These are phyloP conservation scores for Galeopsomyia nigrocyanea DNA, from an alignment of 2,888 invertebrate genomes.

Conservation along the genomic window DNA sequence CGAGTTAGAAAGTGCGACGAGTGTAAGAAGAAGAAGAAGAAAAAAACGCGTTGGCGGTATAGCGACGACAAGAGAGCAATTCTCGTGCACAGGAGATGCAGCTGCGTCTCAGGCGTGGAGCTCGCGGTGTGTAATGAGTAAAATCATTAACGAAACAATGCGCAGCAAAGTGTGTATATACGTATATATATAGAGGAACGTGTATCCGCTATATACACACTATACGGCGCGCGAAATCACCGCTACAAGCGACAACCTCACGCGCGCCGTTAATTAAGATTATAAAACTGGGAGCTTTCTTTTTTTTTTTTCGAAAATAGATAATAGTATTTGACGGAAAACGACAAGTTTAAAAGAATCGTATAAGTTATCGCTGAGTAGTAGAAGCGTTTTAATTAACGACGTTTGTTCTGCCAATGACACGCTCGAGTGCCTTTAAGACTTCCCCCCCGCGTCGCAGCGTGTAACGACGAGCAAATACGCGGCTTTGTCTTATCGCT, in stretches of 20 bases:
- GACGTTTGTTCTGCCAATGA: too few species aligned
- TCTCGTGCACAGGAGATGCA: background rate
- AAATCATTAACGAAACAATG: slow-evolving; percentile 51
- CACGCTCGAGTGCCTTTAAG: too few species aligned
- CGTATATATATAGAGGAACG: slow-evolving; percentile 3
- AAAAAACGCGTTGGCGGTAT: background rate
- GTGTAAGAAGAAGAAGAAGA: too few species aligned
- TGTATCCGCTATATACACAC: slow-evolving; percentile 20
- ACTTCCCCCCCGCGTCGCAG: too few species aligned
- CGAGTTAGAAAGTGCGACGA: too few species aligned
- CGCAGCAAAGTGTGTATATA: background rate
- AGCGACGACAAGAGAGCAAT: background rate
- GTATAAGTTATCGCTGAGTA: too few species aligned
- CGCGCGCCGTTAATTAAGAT: slow-evolving; percentile 13
- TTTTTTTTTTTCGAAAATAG: background rate
- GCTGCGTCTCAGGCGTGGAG: background rate
- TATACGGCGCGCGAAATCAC: slow-evolving; percentile 32
- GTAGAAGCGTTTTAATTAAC: too few species aligned
- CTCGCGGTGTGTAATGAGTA: slow-evolving; percentile 34
- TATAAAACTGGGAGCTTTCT: slow-evolving; percentile 15
- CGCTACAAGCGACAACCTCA: slow-evolving; percentile 21
- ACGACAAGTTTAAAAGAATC: too few species aligned
- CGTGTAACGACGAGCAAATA: too few species aligned
- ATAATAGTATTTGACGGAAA: too few species aligned
- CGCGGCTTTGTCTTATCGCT: too few species aligned